phyloP scores from a whole-genome alignment of 1,140 invertebrate genomes.

The Panonychus citri region DNA sequence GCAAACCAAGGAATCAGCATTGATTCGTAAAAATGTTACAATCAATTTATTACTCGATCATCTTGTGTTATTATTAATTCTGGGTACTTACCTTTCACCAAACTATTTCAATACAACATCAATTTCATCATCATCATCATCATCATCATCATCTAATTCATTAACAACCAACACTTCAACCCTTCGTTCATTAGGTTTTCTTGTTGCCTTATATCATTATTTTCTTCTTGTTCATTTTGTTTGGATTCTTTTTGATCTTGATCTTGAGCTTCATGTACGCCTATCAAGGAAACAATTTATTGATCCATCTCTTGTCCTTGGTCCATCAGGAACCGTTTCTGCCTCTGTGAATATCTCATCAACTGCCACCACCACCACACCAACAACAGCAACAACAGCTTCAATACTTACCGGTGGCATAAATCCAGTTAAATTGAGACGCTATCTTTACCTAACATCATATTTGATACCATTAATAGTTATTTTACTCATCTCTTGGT shows the following conservation, averaged over 20 bases:
- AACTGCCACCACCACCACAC: no score
- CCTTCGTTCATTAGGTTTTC: not conserved
- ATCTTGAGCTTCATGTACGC: not conserved
- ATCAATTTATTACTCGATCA: not conserved
- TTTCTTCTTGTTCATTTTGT: not conserved
- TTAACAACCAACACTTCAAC: no score
- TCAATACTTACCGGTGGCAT: no score
- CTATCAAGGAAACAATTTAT: not conserved
- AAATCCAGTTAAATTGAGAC: not conserved
- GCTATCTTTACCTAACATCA: not conserved
- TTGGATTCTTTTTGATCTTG: not conserved
- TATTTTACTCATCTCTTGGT: not conserved
- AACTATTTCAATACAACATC: no score
- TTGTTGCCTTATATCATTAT: not conserved
- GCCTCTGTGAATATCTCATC: no score
- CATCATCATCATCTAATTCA: no score
- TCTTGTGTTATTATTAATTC: not conserved
- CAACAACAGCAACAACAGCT: no score
- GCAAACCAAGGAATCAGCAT: not conserved
- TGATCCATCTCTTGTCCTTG: no score
- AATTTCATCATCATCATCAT: no score
- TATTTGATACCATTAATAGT: not conserved
- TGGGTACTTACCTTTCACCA: not conserved
- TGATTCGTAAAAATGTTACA: not conserved
- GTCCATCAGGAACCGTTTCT: no score